Evolutionary conservation across 2,888 invertebrate genomes (phyloP).

Genomic region (Oligia latruncula): DNA sequence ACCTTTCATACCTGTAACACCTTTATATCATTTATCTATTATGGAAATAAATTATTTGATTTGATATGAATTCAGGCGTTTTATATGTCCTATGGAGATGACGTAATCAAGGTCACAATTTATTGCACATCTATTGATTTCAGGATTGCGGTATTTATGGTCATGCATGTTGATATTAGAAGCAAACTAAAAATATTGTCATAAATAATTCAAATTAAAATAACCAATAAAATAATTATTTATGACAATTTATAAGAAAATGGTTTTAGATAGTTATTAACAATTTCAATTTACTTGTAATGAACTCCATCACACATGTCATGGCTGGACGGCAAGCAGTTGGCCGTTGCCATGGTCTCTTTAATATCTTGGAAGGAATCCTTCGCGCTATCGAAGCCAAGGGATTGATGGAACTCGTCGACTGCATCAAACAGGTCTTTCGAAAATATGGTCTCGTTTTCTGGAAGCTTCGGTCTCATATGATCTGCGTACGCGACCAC

Average conservation of each 20-base stretch:
- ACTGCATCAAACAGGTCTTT: constrained; percentile 90
- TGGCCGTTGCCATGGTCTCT: constrained; percentile 90
- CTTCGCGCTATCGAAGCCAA: constrained; percentile 91
- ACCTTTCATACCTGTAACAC: too few species aligned
- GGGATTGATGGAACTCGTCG: constrained; percentile 90
- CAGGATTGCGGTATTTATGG: background rate
- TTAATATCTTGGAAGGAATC: constrained; percentile 91
- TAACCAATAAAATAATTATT: background rate
- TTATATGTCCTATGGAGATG: background rate
- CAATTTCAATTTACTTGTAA: constrained; percentile 87
- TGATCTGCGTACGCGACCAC: constrained; percentile 87
- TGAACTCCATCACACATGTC: constrained; percentile 92
- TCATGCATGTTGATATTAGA: background rate
- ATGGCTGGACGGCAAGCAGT: constrained; percentile 93
- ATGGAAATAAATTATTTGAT: too few species aligned
- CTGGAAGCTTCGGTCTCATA: constrained; percentile 88
- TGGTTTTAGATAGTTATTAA: background rate
- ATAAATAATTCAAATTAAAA: too few species aligned
- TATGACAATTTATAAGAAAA: background rate
- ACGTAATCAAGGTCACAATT: background rate
- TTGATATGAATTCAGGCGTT: background rate
- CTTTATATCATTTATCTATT: too few species aligned
- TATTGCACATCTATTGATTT: background rate
- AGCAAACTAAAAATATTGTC: too few species aligned
- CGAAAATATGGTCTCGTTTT: constrained; percentile 80